Evolutionary conservation across 1,140 invertebrate species (phyloP), one percentile per base, ranked within the genome.

Genomic region (Drosophila arizonae): DNA sequence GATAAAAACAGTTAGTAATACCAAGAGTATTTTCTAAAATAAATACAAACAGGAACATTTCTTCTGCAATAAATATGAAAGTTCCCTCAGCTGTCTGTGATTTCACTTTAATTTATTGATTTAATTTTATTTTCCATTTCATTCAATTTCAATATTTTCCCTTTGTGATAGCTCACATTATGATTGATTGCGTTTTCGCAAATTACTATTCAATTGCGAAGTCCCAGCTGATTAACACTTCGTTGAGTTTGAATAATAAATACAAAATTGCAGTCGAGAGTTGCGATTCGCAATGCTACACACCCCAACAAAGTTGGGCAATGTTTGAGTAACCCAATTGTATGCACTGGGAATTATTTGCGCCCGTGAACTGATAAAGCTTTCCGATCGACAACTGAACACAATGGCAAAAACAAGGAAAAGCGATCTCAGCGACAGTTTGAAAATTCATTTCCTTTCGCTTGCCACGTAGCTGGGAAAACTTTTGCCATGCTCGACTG

Each of bases 301-400:
- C 39, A 21, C 64, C 30, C 36, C 46, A 21, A 48, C 43, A 56
- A 28, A 60, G 58, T 69, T 67, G 76, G 61, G 57, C 55, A 74
- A 84, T 80, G 50, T 86, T 81, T 81, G 65, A 51, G 30, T 81
- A 77, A 77, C 81, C 81, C 81, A 76, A 74, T 85, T 77, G 62
- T 36, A 73, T 17, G n/a, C 8, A 21, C 21, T 43, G 17, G 36
- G 17, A 57, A 9, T 17, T 8, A 43, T 41, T 26, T 57, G 55
- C 11, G 41, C 11, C 4, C 6, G 43, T 15, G 11, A 11, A 13
- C 3, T 39, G 36, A 39, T 10, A 11, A 36, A 39, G 43, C 43
- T 45, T 17, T 45, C 43, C 43, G 46, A 10, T 11, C 9, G 46
- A 21, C 21, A 50, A 24, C n/a, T 17, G 43, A 46, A 39, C 36